These are phyloP conservation scores for Salpingus planirostris DNA, from an alignment of 2,888 invertebrate species.

Conservation along the genomic window DNA sequence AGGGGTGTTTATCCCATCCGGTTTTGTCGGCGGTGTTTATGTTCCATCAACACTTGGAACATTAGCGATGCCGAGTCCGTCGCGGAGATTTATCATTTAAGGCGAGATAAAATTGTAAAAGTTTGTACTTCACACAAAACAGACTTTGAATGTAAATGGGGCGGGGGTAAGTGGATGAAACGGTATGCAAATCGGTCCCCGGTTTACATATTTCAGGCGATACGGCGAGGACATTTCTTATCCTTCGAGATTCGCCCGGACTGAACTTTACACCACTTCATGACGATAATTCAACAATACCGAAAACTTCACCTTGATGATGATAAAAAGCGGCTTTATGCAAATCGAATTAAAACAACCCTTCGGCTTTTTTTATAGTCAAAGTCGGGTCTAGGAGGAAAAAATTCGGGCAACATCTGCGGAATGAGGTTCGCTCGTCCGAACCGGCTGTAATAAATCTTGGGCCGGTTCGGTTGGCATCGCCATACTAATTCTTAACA, in stretches of 20 bases:
- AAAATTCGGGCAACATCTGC: too few species aligned
- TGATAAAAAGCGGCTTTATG: too few species aligned
- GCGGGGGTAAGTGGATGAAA: constrained; percentile 6
- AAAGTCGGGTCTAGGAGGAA: too few species aligned
- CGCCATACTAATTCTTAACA: neutral
- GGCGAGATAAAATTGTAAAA: constrained; percentile 21
- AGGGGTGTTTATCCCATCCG: too few species aligned
- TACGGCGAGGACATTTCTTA: constrained; percentile 13
- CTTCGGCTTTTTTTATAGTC: too few species aligned
- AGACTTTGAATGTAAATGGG: constrained; percentile 19
- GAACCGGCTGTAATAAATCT: neutral
- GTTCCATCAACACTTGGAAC: constrained; percentile 17
- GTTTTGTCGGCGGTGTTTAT: constrained; percentile 16
- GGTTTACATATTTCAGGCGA: constrained; percentile 13
- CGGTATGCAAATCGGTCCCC: constrained; percentile 10
- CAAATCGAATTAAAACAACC: too few species aligned
- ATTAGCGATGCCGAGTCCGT: constrained; percentile 22
- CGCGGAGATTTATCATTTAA: constrained; percentile 20
- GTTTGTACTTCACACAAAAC: constrained; percentile 18
- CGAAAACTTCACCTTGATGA: too few species aligned
- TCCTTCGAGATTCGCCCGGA: constrained; percentile 1
- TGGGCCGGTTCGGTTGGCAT: too few species aligned
- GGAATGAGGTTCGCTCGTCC: too few species aligned
- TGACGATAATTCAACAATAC: too few species aligned
- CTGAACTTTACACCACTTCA: neutral